Base-by-base conservation (phyloP, 2,888 invertebrate genomes). In the Melipona bicolor region DNA sequence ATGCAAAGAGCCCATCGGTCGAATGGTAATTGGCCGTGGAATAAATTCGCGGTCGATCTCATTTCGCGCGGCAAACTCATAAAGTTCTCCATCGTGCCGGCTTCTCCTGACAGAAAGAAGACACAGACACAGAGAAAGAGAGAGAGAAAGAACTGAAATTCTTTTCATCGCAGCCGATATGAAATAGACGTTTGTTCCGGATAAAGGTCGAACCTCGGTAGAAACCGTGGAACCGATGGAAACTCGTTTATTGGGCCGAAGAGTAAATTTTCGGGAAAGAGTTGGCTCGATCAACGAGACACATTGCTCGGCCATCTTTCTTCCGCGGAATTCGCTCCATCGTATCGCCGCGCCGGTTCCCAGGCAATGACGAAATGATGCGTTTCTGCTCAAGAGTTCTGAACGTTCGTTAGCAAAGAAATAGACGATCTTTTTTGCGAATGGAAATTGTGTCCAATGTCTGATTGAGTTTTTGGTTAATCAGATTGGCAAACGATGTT, bases 171-270 rank as follows among this genome's bases (percentile, higher is more conserved):
- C n/a, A 32, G 36, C 49, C 24, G 64, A 76, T 85, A 86, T 81
- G 85, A 81, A 86, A 86, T 78, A 71, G 81, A 82, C 81, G 72
- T 84, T 81, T 79, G 78, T 84, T 68, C 84, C 77, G 77, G 73
- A 70, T 73, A 73, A 50, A 70, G 50, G 61, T 79, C 68, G 77
- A 81, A 59, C 36, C 27, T 15, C 24, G 21, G 24, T 27, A 32
- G 36, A 36, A 36, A 9, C 9, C 43, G 24, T 21, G 36, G 19
- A 24, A 17, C 15, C 27, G 67, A 50, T 6, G 15, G 52, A 19
- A 56, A 32, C 24, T 27, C 71, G 74, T 80, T 79, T 79, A 77
- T 83, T 83, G 80, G 62, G 50, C 19, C 76, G 62, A 61, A 70
- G 72, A 77, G 85, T 77, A 84, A 85, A 85, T 85, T 81, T 83